These are phyloP conservation scores for Parapsyche elsis DNA, from an alignment of 1,140 invertebrate genomes.

Conservation along the genomic window DNA sequence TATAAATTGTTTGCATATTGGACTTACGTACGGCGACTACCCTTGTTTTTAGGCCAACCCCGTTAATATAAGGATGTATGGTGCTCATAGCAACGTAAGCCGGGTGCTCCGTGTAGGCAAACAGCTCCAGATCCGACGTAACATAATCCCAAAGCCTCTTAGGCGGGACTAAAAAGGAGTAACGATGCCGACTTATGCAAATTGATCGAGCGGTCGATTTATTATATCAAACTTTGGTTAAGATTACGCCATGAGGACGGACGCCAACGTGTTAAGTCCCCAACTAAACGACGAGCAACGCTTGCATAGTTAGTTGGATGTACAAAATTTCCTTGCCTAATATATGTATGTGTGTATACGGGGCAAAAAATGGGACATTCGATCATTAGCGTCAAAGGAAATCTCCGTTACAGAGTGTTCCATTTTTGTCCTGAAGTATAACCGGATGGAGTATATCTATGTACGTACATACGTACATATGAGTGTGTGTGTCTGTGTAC, in stretches of 20 bases:
- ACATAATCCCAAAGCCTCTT: constrained; percentile 43
- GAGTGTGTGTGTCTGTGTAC: neutral
- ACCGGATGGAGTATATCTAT: neutral
- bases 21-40: neutral
- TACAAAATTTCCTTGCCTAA: too few species aligned
- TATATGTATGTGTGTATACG: too few species aligned
- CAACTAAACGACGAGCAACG: too few species aligned
- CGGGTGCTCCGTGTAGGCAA: constrained; percentile 20
- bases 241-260: neutral
- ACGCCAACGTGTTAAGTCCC: too few species aligned
- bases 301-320: too few species aligned
- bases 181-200: constrained; percentile 42
- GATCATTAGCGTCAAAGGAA: neutral
- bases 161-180: constrained; percentile 34
- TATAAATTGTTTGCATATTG: constrained; percentile 15
- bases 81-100: neutral
- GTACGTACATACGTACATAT: neutral
- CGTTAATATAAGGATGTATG: neutral
- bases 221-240: constrained; percentile 10
- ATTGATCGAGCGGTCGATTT: constrained; percentile 28
- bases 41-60: neutral
- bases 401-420: neutral
- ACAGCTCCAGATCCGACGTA: constrained; percentile 31
- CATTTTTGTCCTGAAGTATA: neutral
- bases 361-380: too few species aligned